Conservation (phyloP, 2,888 invertebrate species). For the Entomobrya multifasciata region DNA sequence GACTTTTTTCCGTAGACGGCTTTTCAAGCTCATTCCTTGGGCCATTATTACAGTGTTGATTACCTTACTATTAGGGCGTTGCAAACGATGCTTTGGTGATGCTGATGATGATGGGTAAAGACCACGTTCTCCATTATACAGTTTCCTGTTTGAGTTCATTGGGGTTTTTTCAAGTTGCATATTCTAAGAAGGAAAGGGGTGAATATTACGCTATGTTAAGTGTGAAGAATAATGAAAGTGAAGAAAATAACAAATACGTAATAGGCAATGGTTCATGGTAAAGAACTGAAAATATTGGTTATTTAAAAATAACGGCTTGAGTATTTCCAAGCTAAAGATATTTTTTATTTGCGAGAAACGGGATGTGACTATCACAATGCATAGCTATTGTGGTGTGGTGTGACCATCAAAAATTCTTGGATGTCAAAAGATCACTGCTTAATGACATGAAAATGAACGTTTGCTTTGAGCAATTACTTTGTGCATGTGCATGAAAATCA, state of each 20-base stretch:
- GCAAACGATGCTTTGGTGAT: slow-evolving; percentile 12
- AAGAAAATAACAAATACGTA: slow-evolving; percentile 36
- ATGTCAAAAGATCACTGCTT: slow-evolving; percentile 47
- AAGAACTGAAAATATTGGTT: background rate
- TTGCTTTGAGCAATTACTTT: slow-evolving; percentile 45
- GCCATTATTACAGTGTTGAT: slow-evolving; percentile 49
- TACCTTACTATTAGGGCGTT: slow-evolving; percentile 55
- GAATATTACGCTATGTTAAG: background rate
- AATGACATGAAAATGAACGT: slow-evolving; percentile 39
- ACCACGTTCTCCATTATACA: slow-evolving; percentile 37
- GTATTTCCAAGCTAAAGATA: background rate
- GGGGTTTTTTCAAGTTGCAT: background rate
- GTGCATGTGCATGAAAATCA: background rate
- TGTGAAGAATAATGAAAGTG: slow-evolving; percentile 44
- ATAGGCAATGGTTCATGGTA: background rate
- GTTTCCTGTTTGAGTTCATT: slow-evolving; percentile 28
- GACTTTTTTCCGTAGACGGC: slow-evolving; percentile 55
- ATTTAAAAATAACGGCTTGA: slow-evolving; percentile 3
- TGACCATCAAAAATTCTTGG: slow-evolving; percentile 23
- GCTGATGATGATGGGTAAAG: slow-evolving; percentile 29
- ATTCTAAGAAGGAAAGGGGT: background rate
- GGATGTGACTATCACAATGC: background rate
- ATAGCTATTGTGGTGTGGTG: slow-evolving; percentile 28
- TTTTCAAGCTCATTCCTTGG: slow-evolving; percentile 45
- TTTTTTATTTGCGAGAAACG: slow-evolving; percentile 25